Evolutionary conservation across 2,113 vertebrate species (phyloP), one percentile per base, ranked within the genome.

Genomic region (Microtus richardsoni): DNA sequence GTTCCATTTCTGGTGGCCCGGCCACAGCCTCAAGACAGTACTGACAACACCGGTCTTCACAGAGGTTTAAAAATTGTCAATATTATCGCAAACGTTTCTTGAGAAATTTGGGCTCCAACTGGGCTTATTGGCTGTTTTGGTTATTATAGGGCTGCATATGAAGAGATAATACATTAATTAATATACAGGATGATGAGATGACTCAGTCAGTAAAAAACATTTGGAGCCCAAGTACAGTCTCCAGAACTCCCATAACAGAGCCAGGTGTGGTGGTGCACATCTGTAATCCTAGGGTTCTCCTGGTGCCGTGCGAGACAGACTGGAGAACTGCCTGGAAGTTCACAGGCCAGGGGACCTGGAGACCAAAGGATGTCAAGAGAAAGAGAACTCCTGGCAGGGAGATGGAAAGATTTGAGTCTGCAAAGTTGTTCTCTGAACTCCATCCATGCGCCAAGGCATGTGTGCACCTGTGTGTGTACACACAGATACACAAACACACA

Each of bases 1-100:
- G 19, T n/a, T 73, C 8, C 73, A 2, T 83, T 66, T 70, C 78
- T 80, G 47, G 70, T 78, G 71, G 21, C 52, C 17, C 4, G 21
- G 30, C 44, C 62, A 22, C 3, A 24, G 4, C 30, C 39, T 21
- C 19, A 28, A 93, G 39, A 84, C 24, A 58, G 54, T n/a, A 0
- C 3, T n/a, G 54, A 58, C 41, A 1, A 33, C 30, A 12, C 7
- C 0, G 0, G 3, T 64, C 6, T 54, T 68, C 21, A n/a, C 2
- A 74, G 60, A 92, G 64, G 7, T 2, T 73, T 70, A 73, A 85
- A 68, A 64, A 62, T 24, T 19, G 44, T 52, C 54, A 30, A 14
- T 22, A 47, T 62, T 1, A 22, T 44, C 14, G 4, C 16, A 14
- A 92, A 82, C 2, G 14, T 77, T 88, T 86, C 58, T 93, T 19